phyloP scores from a whole-genome alignment of 2,113 vertebrate genomes.

The Baryphthengus martii region DNA sequence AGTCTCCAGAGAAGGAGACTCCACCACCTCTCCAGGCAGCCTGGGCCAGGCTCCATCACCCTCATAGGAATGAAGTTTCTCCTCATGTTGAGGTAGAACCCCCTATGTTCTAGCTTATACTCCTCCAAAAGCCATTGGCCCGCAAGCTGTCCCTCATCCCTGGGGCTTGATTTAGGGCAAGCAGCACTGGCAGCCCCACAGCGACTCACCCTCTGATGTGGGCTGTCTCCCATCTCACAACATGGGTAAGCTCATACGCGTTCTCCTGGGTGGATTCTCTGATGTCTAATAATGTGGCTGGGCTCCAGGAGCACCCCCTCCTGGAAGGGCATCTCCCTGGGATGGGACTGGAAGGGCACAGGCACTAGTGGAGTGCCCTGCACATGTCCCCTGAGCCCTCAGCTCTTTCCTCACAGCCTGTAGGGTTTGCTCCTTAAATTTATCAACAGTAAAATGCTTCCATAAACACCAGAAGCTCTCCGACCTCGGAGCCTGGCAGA shows the following conservation, averaged over 20 bases:
- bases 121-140: too few relatives aligned
- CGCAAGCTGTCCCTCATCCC: too few relatives aligned
- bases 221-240: too few relatives aligned
- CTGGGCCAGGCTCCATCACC: too few relatives aligned
- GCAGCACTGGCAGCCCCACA: too few relatives aligned
- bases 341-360: background rate
- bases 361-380: fast-evolving
- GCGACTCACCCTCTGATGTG: too few relatives aligned
- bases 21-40: too few relatives aligned
- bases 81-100: too few relatives aligned
- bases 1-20: too few relatives aligned
- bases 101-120: too few relatives aligned
- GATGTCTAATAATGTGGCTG: background rate
- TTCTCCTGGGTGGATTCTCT: background rate
- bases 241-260: background rate
- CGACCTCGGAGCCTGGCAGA: background rate
- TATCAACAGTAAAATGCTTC: slow-evolving; percentile 64
- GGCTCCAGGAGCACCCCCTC: background rate
- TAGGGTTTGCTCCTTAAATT: slow-evolving; percentile 50
- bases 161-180: too few relatives aligned
- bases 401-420: background rate
- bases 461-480: slow-evolving; percentile 58
- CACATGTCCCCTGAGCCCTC: background rate
- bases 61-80: too few relatives aligned
- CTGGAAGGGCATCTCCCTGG: background rate